Base-by-base conservation (phyloP, 2,113 vertebrate genomes). In the Poecilia latipinna region DNA sequence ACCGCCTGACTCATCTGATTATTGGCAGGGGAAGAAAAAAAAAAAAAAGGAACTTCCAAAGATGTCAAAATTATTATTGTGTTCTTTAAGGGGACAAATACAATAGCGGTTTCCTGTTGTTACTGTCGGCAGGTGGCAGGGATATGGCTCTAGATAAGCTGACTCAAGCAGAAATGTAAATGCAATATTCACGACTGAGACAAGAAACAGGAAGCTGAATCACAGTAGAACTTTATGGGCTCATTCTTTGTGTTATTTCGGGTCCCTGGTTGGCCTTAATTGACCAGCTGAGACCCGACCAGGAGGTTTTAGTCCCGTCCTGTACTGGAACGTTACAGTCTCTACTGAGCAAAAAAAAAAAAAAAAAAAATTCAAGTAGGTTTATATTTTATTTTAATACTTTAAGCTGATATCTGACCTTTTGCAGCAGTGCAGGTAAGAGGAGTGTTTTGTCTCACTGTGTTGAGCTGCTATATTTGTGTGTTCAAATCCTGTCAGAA, bases 401-500 rank as follows among this genome's bases (percentile, higher is more conserved):
- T 57, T 57, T 24, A n/a, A 57, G 24, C 51, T 10, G 82, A 68
- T 69, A 48, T 48, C 4, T 48, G 44, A 48, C 44, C 44, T 48
- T 19, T 48, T 48, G 44, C 44, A 48, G 72, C 78, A 63, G 67
- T 32, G 28, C 83, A 62, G 73, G 64, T 76, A 78, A 86, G 80
- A 72, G 61, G 74, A 60, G 81, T 67, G 75, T 75, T 37, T 75
- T 61, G 61, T 78, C 61, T 12, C 54, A 39, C 64, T 76, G 42
- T 42, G 68, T 67, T 67, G 63, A 64, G 65, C 28, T 19, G 37
- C n/a, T 74, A 70, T 33, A 64, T 78, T 26, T 77, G 60, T 13
- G 68, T 79, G 87, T 83, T 89, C 78, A 89, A 85, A 88, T 80
- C 42, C 48, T 26, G 80, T 86, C 74, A 78, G 57, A 17, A 79